Conservation (phyloP, 2,797 vertebrate genomes). For the Hirundo rustica region DNA sequence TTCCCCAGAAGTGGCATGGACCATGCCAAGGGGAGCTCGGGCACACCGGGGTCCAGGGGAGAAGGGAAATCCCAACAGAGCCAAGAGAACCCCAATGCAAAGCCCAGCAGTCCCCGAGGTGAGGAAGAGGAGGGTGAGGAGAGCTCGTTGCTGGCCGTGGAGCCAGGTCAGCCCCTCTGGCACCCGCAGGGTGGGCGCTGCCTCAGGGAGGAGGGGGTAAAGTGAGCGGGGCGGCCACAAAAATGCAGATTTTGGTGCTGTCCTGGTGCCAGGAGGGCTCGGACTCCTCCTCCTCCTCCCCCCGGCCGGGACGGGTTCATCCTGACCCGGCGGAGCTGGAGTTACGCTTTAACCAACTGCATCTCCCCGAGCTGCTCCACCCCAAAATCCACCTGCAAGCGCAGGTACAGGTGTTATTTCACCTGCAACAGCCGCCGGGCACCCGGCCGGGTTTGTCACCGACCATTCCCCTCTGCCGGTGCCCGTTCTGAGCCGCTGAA, state of each 20-base stretch:
- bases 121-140: not conserved
- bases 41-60: rapidly evolving
- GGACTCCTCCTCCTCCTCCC: not conserved
- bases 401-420: not conserved
- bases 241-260: not conserved
- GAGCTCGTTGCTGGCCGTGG: rapidly evolving
- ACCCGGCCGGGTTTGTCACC: not conserved
- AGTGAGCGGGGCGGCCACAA: not conserved
- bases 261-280: not conserved
- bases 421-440: not conserved
- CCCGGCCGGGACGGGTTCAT: not conserved
- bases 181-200: not conserved
- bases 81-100: rapidly evolving
- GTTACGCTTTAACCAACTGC: constrained; percentile 61
- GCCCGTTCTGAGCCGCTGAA: rapidly evolving
- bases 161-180: not conserved
- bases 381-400: constrained; percentile 54
- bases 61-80: not conserved
- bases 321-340: not conserved
- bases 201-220: rapidly evolving
- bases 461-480: not conserved
- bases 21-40: rapidly evolving
- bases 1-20: rapidly evolving
- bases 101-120: not conserved
- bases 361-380: constrained; percentile 32